These are phyloP conservation scores for Fopius arisanus DNA, from an alignment of 1,140 invertebrate genomes.

Conservation along the genomic window DNA sequence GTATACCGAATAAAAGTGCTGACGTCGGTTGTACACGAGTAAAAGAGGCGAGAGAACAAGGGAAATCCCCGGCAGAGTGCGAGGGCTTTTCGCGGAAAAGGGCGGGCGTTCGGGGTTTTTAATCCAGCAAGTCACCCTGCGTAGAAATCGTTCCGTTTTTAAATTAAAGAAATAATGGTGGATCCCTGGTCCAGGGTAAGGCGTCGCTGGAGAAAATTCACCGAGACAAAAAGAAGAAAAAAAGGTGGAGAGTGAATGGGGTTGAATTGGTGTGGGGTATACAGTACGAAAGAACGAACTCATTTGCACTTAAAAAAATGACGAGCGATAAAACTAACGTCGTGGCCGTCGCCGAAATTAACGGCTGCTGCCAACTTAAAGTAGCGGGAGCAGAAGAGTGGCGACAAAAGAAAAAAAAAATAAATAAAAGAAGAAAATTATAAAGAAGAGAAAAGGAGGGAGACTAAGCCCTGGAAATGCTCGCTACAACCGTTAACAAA, in stretches of 20 bases:
- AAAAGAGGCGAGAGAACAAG: background rate
- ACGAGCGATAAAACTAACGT: slow-evolving; percentile 63
- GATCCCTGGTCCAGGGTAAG: slow-evolving; percentile 33
- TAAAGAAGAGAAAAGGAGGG: slow-evolving; percentile 31
- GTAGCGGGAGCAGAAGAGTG: slow-evolving; percentile 24
- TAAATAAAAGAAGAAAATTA: slow-evolving; percentile 13
- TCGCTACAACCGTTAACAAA: slow-evolving; percentile 54
- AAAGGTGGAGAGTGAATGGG: slow-evolving; percentile 21
- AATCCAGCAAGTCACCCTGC: slow-evolving; percentile 50
- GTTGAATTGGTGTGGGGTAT: slow-evolving; percentile 11
- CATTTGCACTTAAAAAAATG: slow-evolving; percentile 65
- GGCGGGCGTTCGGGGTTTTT: slow-evolving; percentile 45
- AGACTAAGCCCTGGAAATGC: slow-evolving; percentile 43
- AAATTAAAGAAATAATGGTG: slow-evolving; percentile 59
- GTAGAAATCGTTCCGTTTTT: slow-evolving; percentile 55
- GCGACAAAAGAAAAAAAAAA: slow-evolving; percentile 6
- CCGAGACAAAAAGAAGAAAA: slow-evolving; percentile 17
- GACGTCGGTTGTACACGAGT: slow-evolving; percentile 11
- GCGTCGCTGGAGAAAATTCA: slow-evolving; percentile 21
- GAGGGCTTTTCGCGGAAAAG: background rate
- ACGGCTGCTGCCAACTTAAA: slow-evolving; percentile 39
- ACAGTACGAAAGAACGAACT: slow-evolving; percentile 45
- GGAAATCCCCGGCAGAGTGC: background rate
- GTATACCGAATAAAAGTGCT: slow-evolving; percentile 4
- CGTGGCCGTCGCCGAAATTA: slow-evolving; percentile 48